Evolutionary conservation across 2,888 invertebrate species (phyloP), one percentile per base, ranked within the genome.

Genomic region (Amiota mariae): DNA sequence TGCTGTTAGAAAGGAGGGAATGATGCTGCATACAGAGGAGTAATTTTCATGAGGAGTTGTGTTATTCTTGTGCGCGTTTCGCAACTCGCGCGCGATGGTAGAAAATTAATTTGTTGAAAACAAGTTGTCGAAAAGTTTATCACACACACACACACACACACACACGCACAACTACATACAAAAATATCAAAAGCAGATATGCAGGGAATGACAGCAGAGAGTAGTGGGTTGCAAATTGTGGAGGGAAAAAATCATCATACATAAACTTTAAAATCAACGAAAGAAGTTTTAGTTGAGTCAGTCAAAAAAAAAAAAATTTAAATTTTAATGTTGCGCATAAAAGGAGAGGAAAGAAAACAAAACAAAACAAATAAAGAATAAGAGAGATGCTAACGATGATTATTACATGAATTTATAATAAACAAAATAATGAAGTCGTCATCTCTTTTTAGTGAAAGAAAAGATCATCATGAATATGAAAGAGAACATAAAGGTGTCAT

Each of bases 101-200:
- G 73, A 79, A 86, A 85, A 85, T 85, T 85, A 87, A 86, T 86
- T 86, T 87, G 85, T 80, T 82, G 79, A 87, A 84, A 82, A 86
- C 83, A 86, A 87, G 82, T 86, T 86, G 82, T 79, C 79, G 82
- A 82, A 87, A 86, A 85, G 78, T 82, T 84, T 73, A 71, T 3
- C 15, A 15, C 54, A 54, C 18, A 74, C 64, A 67, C 12, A 63
- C n/a, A 63, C 20, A 13, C 15, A 15, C 48, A 61, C 67, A 63
- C 72, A 47, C 66, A 66, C 15, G n/a, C 15, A 61, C 12, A 59
- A 59, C 2, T 18, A 18, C 15, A n/a, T 47, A 48, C n/a, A 49
- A 1, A 48, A 67, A 18, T 11, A 49, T 67, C 10, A 49, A 64
- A n/a, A 12, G 49, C 15, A 36, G 13, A 49, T 18, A 66, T 9